Evolutionary conservation across 1,140 invertebrate genomes (phyloP), one percentile per base, ranked within the genome.

Genomic region (Drosophila persimilis): DNA sequence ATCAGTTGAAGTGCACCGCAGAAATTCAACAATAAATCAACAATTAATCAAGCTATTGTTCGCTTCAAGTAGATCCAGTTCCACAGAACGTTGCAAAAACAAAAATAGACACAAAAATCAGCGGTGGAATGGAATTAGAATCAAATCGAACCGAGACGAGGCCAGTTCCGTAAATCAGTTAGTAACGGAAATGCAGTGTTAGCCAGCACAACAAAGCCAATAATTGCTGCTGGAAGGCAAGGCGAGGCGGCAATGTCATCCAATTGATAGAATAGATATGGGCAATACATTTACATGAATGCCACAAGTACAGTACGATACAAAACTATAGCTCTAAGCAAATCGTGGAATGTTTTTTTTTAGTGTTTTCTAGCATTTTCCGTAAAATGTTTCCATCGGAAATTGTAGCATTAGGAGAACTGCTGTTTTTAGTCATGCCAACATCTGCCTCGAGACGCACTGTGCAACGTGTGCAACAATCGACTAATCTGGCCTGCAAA

Each of bases 131-230:
- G 22, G 29, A 47, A 55, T 51, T 55, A 24, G 44, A 60, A 13
- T 13, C 11, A 39, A 13, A 13, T 39, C 35, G 50, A 31, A 45
- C 7, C 17, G 46, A 64, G 59, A 50, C 83, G 77, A 86, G 83
- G 83, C 71, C 63, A 86, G 79, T 86, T 86, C 83, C 83, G 84
- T 76, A 77, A 86, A 86, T 81, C 77, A 81, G 81, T 81, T 88
- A 64, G 61, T 52, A 83, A 70, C 77, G 83, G 83, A 86, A 86
- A 76, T 86, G 74, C 65, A 75, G 46, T 84, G 46, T 84, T 77
- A 31, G 69, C 43, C 61, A 54, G 77, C 75, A 60, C 22, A 70
- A 70, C 66, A 67, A 83, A 86, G 81, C 64, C 66, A 86, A 75
- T 86, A 81, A 88, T 88, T 78, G 77, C 65, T 29, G 51, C 58